Conservation (phyloP, 2,888 invertebrate genomes). For the Epsilonema sp. region DNA sequence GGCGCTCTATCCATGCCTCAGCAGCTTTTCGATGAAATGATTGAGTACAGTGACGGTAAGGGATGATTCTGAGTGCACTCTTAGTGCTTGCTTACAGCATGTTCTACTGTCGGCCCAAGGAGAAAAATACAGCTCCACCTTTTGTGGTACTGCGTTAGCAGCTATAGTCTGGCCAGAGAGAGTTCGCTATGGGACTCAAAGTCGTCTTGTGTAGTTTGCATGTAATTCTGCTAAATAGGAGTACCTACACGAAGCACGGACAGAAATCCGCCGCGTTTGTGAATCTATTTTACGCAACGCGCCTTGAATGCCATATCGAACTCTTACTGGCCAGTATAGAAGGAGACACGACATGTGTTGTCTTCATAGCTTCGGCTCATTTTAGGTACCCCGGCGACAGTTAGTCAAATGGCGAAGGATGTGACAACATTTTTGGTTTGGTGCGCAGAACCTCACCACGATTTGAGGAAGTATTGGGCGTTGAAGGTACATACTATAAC, state of each 20-base stretch:
- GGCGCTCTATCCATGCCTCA: constrained; percentile 92
- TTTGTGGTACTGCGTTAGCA: too few species aligned
- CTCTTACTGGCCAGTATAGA: too few species aligned
- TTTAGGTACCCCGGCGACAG: constrained; percentile 66
- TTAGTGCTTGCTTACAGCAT: background rate
- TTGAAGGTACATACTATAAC: constrained; percentile 18
- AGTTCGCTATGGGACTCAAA: too few species aligned
- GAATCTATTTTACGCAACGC: too few species aligned
- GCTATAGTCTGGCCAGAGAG: too few species aligned
- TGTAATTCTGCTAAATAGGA: too few species aligned
- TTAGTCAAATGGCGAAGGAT: constrained; percentile 91
- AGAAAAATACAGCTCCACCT: background rate
- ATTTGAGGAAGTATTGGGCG: constrained; percentile 23
- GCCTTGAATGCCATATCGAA: too few species aligned
- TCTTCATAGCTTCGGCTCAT: constrained; percentile 1
- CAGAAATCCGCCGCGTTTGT: too few species aligned
- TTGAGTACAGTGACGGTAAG: constrained; percentile 39
- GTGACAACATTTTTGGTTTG: constrained; percentile 77
- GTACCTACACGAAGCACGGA: too few species aligned
- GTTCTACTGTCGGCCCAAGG: background rate
- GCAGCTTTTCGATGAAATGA: constrained; percentile 62
- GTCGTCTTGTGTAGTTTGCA: too few species aligned
- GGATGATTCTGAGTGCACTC: too few species aligned
- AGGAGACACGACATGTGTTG: background rate
- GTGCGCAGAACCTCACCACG: constrained; percentile 55